A percentile compares a stretch with the other conserved stretches of the same genome.
These are phyloP conservation scores for Yponomeuta cagnagella DNA, from an alignment of 2,888 invertebrate genomes.

Conservation along the genomic window DNA sequence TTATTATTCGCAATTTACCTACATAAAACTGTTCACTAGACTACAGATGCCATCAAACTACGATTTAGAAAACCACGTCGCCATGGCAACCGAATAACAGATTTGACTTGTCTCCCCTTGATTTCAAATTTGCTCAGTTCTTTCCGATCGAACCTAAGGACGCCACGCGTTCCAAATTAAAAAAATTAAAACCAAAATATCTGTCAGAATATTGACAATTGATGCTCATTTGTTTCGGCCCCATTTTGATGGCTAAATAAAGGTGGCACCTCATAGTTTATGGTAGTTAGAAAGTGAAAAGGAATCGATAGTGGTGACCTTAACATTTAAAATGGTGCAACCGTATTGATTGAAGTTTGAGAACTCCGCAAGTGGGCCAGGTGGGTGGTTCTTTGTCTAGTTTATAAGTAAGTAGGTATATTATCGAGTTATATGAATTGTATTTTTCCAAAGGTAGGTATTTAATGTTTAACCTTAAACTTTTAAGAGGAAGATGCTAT, in stretches of 20 bases:
- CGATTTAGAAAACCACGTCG: slow-evolving; percentile 28
- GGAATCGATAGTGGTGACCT: slow-evolving; percentile 21
- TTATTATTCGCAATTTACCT: too few species aligned
- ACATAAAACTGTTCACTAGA: too few species aligned
- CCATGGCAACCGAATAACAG: slow-evolving; percentile 57
- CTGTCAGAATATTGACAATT: slow-evolving; percentile 11
- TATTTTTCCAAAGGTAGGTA: neutral
- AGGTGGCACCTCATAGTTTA: slow-evolving; percentile 17
- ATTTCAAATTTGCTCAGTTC: slow-evolving; percentile 31
- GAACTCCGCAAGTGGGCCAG: slow-evolving; percentile 1
- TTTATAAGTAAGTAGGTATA: neutral
- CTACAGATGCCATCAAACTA: neutral
- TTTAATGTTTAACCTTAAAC: too few species aligned
- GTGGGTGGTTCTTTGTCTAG: slow-evolving; percentile 1
- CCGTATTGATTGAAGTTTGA: slow-evolving; percentile 41
- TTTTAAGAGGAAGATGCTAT: too few species aligned
- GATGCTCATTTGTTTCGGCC: neutral
- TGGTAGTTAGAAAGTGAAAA: slow-evolving; percentile 24
- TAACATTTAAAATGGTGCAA: slow-evolving; percentile 39
- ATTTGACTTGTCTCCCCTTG: slow-evolving; percentile 29
- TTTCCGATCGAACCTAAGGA: slow-evolving; percentile 25
- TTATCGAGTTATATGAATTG: neutral
- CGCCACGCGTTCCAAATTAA: slow-evolving; percentile 36
- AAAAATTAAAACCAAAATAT: slow-evolving; percentile 17
- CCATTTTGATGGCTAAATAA: neutral